Base-by-base conservation (phyloP, 2,888 invertebrate species). In the Selenia dentaria region DNA sequence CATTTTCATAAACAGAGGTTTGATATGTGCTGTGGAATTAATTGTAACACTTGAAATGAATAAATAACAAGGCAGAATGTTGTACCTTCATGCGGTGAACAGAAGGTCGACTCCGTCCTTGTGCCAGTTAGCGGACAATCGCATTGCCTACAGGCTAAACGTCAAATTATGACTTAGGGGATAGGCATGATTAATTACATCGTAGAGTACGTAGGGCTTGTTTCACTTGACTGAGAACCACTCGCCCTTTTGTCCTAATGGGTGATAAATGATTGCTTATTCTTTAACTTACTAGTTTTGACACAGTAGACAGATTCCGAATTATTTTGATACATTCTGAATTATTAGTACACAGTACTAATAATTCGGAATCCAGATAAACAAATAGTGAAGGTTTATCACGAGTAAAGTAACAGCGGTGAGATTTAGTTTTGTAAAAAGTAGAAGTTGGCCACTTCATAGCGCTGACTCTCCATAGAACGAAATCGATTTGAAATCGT, bases 111-210 rank as follows among this genome's bases (percentile, higher is more conserved):
- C 39, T 61, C 45, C 61, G 79, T 68, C 83, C 83, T 84, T 83
- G 83, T 80, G 57, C 76, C 65, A 76, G 67, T 77, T 81, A 70
- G 68, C 72, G 81, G 74, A 70, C 83, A 82, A 73, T 81, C 76
- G 80, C 83, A 83, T 78, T 47, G 8, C 8, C 22, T 22, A 52
- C 45, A 9, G 32, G 38, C 66, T 67, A 70, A 73, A 75, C 78
- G 68, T 77, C 72, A 68, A 74, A 72, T 77, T 72, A 78, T 69
- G 67, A 69, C 63, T 63, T 68, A 66, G 62, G 57, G 56, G 51
- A 53, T 53, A 43, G 47, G 47, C 45, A 37, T 44, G 46, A 49
- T 48, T 38, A 47, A 49, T 51, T 41, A 42, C 34, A 20, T 25
- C 24, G 39, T 40, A 25, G 27, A 26, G 24, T 47, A 27, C 12